Base-by-base conservation (phyloP, 2,888 invertebrate species). In the Mechanitis messenoides region DNA sequence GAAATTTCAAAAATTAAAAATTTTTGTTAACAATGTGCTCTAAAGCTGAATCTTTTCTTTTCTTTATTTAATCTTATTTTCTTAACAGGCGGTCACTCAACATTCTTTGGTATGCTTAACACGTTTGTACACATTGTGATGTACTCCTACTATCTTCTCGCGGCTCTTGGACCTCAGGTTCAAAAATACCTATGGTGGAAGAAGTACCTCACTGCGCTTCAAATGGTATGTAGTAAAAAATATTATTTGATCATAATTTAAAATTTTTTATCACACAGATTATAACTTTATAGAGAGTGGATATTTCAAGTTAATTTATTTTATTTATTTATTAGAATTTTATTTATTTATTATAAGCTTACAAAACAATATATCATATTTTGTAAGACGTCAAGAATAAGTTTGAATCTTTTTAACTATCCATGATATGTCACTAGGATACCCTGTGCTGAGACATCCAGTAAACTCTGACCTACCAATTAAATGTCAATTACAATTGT, bases 121-220 rank as follows among this genome's bases (percentile, higher is more conserved):
- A 96, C 97, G 0, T 97, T 97, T 80, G 97, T 98, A 3, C 98
- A 98, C 85, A 95, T 98, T 70, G 89, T 98, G 62, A 98, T 98
- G 98, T 98, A 98, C 87, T 92, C 94, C 0, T 98, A 98, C 84
- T 97, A 97, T 75, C 85, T 98, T 79, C 84, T 98, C 72, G 95
- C 98, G 1, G 98, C 97, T 0, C 91, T 98, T 69, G 98, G 98
- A 33, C 97, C 97, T 0, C 91, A 92, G 64, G 92, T 96, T 66
- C 96, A 96, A 82, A 94, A 94, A 75, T 98, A 94, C 82, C 92
- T 98, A 60, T 98, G 97, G 97, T 98, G 98, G 97, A 98, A 98
- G 91, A 96, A 95, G 77, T 97, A 98, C 81, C 92, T 98, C 77
- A 98, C 98, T 9, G 92, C 94, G 7, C 87, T 98, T 72, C 98